Evolutionary conservation across 2,888 invertebrate genomes (phyloP).

Genomic region (Stenolophus ochropezus): DNA sequence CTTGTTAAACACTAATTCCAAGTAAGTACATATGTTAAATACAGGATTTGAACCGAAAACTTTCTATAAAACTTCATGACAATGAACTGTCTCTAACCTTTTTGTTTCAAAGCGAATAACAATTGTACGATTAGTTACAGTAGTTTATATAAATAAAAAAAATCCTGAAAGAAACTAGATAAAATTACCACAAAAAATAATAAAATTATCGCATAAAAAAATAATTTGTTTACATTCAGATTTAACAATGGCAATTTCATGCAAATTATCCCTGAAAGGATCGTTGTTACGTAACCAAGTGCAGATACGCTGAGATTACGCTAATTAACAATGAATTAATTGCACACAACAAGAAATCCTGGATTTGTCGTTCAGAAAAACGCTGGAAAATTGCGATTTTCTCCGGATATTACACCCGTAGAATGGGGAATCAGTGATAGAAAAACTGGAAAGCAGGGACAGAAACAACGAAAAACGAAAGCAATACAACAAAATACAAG

Average conservation of each 20-base stretch:
- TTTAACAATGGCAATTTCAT: constrained; percentile 25
- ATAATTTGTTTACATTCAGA: constrained; percentile 19
- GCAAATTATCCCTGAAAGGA: constrained; percentile 30
- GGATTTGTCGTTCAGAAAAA: neutral
- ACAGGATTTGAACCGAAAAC: neutral
- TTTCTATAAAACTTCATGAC: neutral
- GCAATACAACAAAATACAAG: too few relatives aligned
- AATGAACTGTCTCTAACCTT: neutral
- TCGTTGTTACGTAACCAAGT: neutral
- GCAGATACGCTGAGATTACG: neutral
- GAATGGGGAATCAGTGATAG: too few relatives aligned
- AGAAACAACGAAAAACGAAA: too few relatives aligned
- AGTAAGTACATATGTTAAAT: too few relatives aligned
- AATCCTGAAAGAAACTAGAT: neutral
- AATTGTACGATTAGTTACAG: neutral
- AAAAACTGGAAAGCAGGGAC: too few relatives aligned
- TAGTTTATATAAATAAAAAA: neutral
- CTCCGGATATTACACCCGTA: neutral
- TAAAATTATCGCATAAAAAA: constrained; percentile 26
- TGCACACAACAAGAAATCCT: neutral
- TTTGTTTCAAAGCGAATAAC: neutral
- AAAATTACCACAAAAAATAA: neutral
- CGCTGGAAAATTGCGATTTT: neutral
- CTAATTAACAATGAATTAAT: neutral
- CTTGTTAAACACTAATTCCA: too few relatives aligned